Base-by-base conservation (phyloP, 1,140 invertebrate genomes). In the Drosophila novamexicana region DNA sequence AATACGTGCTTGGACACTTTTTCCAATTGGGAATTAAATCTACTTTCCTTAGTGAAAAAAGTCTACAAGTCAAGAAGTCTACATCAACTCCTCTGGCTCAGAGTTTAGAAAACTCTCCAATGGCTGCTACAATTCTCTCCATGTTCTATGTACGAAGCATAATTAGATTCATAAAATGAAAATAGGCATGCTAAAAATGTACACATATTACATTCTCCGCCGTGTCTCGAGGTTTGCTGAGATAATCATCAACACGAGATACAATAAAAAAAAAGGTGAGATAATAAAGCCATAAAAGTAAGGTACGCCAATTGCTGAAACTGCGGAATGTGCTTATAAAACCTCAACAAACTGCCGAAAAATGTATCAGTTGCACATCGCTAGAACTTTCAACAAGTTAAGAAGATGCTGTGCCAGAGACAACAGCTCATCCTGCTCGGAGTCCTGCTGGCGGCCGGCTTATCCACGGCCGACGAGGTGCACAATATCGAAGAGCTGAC, bases 321-420 rank as follows among this genome's bases (percentile, higher is more conserved):
- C 22, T 44, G 5, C 16, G 5, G n/a, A 57, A 58, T 58, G 18
- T 66, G 45, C 66, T 58, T 72, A 66, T 58, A 72, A 72, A 42
- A 58, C 53, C 68, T 45, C 39, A 32, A 7, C 6, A 34, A 14
- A 9, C 5, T 12, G 9, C 22, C n/a, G 9, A 40, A 58, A 36
- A 34, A 12, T 44, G 37, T 53, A 40, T 59, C 54, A 72, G 69
- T 67, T 39, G 39, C 16, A 40, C 16, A 8, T 29, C 18, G 7
- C 29, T 18, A 7, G n/a, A 53, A 36, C 37, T 59, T 16, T 18
- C 40, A 52, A 39, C 36, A 7, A 44, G n/a, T 40, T 49, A 12
- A 8, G 14, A 57, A 66, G 47, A 67, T 67, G 62, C 45, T 58
- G 39, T 44, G 22, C 47, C 37, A 7, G 9, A 58, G 53, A 16